These are phyloP conservation scores for Rhynchotus rufescens DNA, from an alignment of 2,797 vertebrate species.

Conservation along the genomic window DNA sequence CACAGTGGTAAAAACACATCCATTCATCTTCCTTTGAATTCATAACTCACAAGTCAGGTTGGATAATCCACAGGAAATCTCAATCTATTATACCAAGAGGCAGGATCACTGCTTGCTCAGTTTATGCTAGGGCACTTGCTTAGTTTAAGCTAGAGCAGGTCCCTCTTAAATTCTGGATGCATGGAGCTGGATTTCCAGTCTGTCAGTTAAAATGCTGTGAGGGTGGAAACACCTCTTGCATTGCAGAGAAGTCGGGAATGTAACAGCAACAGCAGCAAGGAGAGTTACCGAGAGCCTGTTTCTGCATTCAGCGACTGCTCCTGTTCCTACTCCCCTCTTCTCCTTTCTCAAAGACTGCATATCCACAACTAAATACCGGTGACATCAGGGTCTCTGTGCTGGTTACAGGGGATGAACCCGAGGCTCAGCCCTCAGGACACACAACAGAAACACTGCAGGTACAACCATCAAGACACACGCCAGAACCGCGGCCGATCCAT, in stretches of 20 bases:
- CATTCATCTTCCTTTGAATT: not conserved
- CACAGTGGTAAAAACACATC: fast-evolving
- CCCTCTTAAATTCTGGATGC: not conserved
- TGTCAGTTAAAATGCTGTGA: not conserved
- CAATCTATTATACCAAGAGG: not conserved
- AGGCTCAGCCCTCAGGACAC: not conserved
- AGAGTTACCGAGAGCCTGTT: not conserved
- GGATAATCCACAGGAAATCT: not conserved
- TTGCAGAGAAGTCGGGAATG: not conserved
- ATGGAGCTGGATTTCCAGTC: not conserved
- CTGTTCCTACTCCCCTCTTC: not conserved
- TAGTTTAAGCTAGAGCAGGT: not conserved
- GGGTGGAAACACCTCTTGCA: not conserved
- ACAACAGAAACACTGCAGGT: too few relatives aligned
- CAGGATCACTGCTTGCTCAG: not conserved
- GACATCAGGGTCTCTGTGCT: fast-evolving
- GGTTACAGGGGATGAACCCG: not conserved
- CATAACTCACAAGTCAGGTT: fast-evolving
- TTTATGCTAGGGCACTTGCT: not conserved
- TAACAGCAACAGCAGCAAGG: not conserved
- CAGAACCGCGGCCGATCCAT: fast-evolving
- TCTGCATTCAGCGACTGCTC: not conserved
- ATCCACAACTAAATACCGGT: not conserved
- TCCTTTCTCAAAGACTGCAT: not conserved
- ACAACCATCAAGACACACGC: not conserved